phyloP scores from a whole-genome alignment of 2,113 vertebrate species.

The Nothoprocta perdicaria region DNA sequence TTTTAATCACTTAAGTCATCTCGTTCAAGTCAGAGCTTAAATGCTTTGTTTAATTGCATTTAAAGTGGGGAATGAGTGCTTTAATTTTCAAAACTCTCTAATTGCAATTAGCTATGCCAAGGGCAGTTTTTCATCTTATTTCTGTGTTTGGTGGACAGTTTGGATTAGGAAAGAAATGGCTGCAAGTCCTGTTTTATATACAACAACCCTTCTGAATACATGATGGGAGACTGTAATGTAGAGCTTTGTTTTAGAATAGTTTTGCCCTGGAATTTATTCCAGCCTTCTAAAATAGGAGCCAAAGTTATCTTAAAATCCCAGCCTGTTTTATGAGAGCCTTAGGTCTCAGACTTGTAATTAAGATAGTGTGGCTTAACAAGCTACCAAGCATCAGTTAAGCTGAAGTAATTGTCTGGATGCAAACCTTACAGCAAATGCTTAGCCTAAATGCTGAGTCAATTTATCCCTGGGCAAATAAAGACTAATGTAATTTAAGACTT shows the following conservation, averaged over 20 bases:
- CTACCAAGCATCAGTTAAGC: constrained; percentile 40
- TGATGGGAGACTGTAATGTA: neutral
- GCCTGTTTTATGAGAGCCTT: constrained; percentile 26
- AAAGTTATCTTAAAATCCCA: constrained; percentile 52
- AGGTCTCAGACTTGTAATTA: constrained; percentile 58
- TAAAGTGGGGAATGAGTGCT: constrained; percentile 35
- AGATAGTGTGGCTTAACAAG: constrained; percentile 49
- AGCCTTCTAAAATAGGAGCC: constrained; percentile 33
- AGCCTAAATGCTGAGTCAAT: constrained; percentile 69
- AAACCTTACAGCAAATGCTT: constrained; percentile 46
- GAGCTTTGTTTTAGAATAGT: constrained; percentile 25
- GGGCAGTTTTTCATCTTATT: constrained; percentile 49
- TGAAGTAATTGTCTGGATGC: constrained; percentile 70
- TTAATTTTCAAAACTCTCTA: constrained; percentile 62
- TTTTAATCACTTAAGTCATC: constrained; percentile 43
- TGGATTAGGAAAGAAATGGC: constrained; percentile 45
- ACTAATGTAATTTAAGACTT: constrained; percentile 56
- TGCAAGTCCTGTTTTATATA: constrained; percentile 29
- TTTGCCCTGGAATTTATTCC: constrained; percentile 37
- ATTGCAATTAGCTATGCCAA: constrained; percentile 56
- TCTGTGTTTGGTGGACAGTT: constrained; percentile 47
- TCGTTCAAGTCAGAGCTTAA: constrained; percentile 55
- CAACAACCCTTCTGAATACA: constrained; percentile 25
- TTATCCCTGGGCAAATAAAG: constrained; percentile 42
- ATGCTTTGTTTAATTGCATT: constrained; percentile 51